A percentile compares a stretch with the other conserved stretches of the same genome.
These are phyloP conservation scores for Drosophila kambysellisi DNA, from an alignment of 2,888 invertebrate genomes.

Conservation along the genomic window DNA sequence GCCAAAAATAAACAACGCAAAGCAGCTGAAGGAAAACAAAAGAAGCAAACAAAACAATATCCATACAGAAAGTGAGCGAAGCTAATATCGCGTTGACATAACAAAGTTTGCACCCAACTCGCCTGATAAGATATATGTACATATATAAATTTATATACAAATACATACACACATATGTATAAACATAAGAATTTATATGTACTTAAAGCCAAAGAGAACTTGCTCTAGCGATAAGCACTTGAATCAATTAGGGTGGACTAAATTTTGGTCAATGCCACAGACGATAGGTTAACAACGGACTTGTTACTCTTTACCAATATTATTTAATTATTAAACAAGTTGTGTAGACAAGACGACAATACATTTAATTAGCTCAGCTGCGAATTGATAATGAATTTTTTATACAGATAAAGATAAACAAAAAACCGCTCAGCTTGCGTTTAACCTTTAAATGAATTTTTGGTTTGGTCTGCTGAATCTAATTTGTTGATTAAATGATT, in stretches of 20 bases:
- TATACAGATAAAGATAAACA: background rate
- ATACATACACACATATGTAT: background rate
- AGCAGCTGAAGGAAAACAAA: slow-evolving; percentile 21
- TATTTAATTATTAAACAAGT: background rate
- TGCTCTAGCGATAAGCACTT: slow-evolving; percentile 53
- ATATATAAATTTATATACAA: background rate
- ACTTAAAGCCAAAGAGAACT: slow-evolving; percentile 15
- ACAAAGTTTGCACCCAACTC: slow-evolving; percentile 58
- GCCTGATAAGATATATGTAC: slow-evolving; percentile 63
- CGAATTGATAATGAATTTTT: background rate
- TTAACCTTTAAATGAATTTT: background rate
- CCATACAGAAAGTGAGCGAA: slow-evolving; percentile 20
- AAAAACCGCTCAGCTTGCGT: background rate
- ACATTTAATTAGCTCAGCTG: slow-evolving; percentile 1
- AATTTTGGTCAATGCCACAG: slow-evolving; percentile 70
- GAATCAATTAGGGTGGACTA: slow-evolving; percentile 60
- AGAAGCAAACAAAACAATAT: slow-evolving; percentile 24
- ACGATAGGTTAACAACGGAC: background rate
- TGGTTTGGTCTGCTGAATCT: background rate
- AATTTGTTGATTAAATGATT: background rate
- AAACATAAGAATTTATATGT: slow-evolving; percentile 13
- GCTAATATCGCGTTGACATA: slow-evolving; percentile 43
- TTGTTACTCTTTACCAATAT: background rate
- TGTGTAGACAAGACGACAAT: background rate
- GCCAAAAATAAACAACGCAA: slow-evolving; percentile 39